Base-by-base conservation (phyloP, 2,113 vertebrate genomes). In the Pica pica region DNA sequence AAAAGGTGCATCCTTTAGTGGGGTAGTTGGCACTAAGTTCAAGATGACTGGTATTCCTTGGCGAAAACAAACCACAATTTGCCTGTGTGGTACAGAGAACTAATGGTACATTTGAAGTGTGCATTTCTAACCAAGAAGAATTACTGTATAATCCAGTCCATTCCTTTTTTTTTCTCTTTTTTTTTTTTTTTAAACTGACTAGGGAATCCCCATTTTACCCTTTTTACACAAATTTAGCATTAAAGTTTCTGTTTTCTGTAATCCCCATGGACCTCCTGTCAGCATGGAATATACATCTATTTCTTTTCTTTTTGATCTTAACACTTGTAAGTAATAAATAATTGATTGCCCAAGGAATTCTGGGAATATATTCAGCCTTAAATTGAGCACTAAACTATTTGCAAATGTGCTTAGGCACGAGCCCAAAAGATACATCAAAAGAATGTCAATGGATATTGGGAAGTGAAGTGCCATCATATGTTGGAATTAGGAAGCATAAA, bases 311-410 rank as follows among this genome's bases (percentile, higher is more conserved):
- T 97, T 97, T 98, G 92, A 97, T 95, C 95, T 97, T 97, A 97
- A 95, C 95, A 95, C 97, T 97, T 97, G 96, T 97, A 97, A 97
- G 91, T 92, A 95, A 97, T 98, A 97, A 98, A 98, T 98, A 98
- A 98, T 98, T 97, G 97, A 98, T 97, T 78, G 92, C 87, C 78
- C 76, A 60, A 95, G 97, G 95, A 98, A 97, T 98, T 97, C 93
- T 97, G 97, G 97, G 97, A 97, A 87, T 96, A 96, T 94, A 97
- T 95, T 97, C 97, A 80, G 91, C 94, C 95, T 96, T 97, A 94
- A 90, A 95, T 87, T 96, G 95, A 96, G 94, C 96, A 96, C 97
- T 97, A 94, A 97, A 94, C 96, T 97, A 93, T 98, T 97, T 97
- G 96, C 97, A 97, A 97, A 97, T 95, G 97, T 97, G 95, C 97